These are phyloP conservation scores for Mallotus villosus DNA, from an alignment of 2,797 vertebrate genomes.

Conservation along the genomic window DNA sequence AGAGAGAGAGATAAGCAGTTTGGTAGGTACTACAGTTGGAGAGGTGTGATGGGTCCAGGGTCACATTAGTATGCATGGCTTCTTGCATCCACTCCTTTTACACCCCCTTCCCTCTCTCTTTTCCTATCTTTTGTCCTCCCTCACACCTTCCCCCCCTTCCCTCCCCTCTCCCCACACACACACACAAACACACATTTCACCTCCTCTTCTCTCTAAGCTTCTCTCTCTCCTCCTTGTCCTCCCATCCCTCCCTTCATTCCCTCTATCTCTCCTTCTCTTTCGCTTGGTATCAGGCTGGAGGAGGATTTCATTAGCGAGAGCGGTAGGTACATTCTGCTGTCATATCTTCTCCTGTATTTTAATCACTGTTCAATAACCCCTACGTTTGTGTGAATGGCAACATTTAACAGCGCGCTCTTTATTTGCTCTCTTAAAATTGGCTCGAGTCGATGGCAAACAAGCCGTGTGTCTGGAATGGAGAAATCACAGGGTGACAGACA, in stretches of 20 bases:
- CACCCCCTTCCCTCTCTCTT: conserved; percentile 41
- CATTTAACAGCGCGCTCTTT: conserved; percentile 70
- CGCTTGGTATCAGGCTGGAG: conserved; percentile 39
- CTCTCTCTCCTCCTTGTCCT: background rate
- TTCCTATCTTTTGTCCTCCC: background rate
- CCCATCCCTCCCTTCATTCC: background rate
- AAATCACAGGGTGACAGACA: conserved; percentile 72
- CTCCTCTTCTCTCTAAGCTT: background rate
- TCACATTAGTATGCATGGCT: conserved; percentile 33
- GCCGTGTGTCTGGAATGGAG: conserved; percentile 63
- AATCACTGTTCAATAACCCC: conserved; percentile 68
- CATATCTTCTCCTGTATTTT: conserved; percentile 64
- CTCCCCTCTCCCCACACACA: background rate
- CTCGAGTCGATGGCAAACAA: conserved; percentile 66
- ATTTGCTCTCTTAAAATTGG: conserved; percentile 77
- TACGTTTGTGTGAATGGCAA: conserved; percentile 58
- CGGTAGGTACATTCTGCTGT: conserved; percentile 32
- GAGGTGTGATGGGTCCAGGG: conserved; percentile 3
- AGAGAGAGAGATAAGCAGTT: background rate
- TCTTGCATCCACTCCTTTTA: conserved; percentile 49
- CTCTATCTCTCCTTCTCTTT: conserved; percentile 19
- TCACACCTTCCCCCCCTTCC: conserved; percentile 8
- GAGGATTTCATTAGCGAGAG: conserved; percentile 36
- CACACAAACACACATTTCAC: too few relatives aligned
- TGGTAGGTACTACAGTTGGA: background rate